Percentiles rank a stretch among this genome's conserved stretches.
These are phyloP conservation scores for Apis laboriosa DNA, from an alignment of 1,140 invertebrate genomes.

Conservation along the genomic window DNA sequence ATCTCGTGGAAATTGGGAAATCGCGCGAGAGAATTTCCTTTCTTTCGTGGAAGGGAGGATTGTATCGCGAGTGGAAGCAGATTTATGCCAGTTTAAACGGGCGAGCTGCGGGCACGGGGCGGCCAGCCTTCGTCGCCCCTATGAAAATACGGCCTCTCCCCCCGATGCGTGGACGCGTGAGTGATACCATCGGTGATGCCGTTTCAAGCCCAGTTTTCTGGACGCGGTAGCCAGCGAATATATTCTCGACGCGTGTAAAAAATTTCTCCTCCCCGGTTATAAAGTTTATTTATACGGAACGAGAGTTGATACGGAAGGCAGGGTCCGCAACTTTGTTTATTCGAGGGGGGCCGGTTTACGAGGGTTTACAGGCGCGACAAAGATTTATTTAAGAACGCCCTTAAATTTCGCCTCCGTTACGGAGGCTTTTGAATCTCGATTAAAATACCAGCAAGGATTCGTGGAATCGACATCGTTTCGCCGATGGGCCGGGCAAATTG, in stretches of 20 bases:
- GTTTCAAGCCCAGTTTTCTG: slow-evolving; percentile 23
- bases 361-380: too few species aligned
- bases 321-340: too few species aligned
- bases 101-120: slow-evolving; percentile 56
- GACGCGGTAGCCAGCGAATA: too few species aligned
- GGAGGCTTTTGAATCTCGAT: neutral
- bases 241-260: too few species aligned
- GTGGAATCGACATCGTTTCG: neutral
- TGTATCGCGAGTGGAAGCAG: slow-evolving; percentile 54
- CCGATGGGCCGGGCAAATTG: neutral
- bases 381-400: neutral
- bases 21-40: neutral
- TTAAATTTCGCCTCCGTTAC: too few species aligned
- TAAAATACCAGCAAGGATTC: neutral
- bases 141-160: slow-evolving; percentile 65
- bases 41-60: slow-evolving; percentile 28
- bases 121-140: slow-evolving; percentile 40
- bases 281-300: too few species aligned
- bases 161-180: slow-evolving; percentile 20
- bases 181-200: slow-evolving; percentile 1
- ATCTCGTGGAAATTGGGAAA: slow-evolving; percentile 7
- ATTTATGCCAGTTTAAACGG: slow-evolving; percentile 71
- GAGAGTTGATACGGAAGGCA: too few species aligned
- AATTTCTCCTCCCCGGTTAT: neutral
- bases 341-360: neutral